phyloP scores from a whole-genome alignment of 2,888 invertebrate species.

The Tholera decimalis region DNA sequence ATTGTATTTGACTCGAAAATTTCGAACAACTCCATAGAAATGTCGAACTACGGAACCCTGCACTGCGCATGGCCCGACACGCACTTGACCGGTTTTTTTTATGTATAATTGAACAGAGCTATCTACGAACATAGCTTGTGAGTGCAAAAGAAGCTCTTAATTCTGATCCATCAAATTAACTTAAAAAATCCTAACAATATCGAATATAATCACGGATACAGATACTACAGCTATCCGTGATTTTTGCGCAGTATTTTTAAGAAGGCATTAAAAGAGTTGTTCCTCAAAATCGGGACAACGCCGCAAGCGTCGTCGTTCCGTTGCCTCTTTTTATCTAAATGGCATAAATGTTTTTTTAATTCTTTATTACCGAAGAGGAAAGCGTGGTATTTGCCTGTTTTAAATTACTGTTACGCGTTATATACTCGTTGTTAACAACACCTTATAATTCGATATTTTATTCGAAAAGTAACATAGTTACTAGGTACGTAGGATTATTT shows the following conservation, averaged over 20 bases:
- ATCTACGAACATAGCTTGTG: not conserved
- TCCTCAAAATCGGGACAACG: constrained; percentile 40
- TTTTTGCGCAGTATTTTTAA: constrained; percentile 14
- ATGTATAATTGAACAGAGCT: no score
- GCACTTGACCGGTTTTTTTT: no score
- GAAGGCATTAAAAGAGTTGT: constrained; percentile 29
- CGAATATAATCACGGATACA: no score
- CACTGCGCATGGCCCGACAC: no score
- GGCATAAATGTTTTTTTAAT: constrained; percentile 46
- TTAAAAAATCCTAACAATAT: not conserved
- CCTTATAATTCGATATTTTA: not conserved
- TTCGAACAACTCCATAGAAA: no score
- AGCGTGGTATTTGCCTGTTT: constrained; percentile 15
- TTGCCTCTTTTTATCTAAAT: constrained; percentile 57
- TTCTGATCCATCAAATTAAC: no score
- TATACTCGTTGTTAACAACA: not conserved
- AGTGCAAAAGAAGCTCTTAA: not conserved
- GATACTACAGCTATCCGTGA: constrained; percentile 1
- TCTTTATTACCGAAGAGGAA: constrained; percentile 43
- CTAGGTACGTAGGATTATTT: no score
- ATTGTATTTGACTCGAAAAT: no score
- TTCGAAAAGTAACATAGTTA: not conserved
- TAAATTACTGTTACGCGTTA: constrained; percentile 13
- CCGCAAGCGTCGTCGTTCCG: constrained; percentile 40
- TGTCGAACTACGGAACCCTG: no score